Base-by-base conservation (phyloP, 1,140 invertebrate genomes). In the Nebria ingens region DNA sequence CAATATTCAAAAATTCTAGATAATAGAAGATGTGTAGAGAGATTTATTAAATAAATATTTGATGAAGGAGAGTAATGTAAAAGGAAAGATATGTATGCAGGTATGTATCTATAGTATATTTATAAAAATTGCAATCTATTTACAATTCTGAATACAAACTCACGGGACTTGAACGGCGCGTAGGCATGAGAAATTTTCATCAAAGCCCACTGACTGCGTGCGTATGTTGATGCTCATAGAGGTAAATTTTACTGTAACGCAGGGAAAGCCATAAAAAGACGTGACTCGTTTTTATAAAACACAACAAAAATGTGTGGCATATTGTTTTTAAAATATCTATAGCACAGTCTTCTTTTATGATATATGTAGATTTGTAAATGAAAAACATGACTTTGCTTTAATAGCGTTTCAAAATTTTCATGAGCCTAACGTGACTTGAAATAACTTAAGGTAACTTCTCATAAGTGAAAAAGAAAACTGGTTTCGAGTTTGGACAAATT, bases 321-420 rank as follows among this genome's bases (percentile, higher is more conserved):
- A 45, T 45, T 45, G 40, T 45, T 45, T 45, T 45, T 12, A 45
- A 45, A 45, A 34, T n/a, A 34, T n/a, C n/a, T n/a, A n/a, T n/a
- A n/a, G n/a, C n/a, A n/a, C n/a, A n/a, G n/a, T n/a, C n/a, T n/a
- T n/a, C n/a, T n/a, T n/a, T n/a, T n/a, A n/a, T n/a, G n/a, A n/a
- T n/a, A n/a, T n/a, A n/a, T n/a, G n/a, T n/a, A n/a, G n/a, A n/a
- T n/a, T n/a, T n/a, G n/a, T n/a, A n/a, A n/a, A n/a, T n/a, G n/a
- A n/a, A n/a, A n/a, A n/a, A n/a, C n/a, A n/a, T n/a, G n/a, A n/a
- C n/a, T n/a, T n/a, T n/a, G n/a, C n/a, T n/a, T n/a, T n/a, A n/a
- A n/a, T n/a, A n/a, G n/a, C n/a, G n/a, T n/a, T n/a, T n/a, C n/a
- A n/a, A n/a, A n/a, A n/a, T n/a, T n/a, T n/a, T n/a, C n/a, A n/a